phyloP scores from a whole-genome alignment of 1,140 invertebrate species.

The Magallana angulata region DNA sequence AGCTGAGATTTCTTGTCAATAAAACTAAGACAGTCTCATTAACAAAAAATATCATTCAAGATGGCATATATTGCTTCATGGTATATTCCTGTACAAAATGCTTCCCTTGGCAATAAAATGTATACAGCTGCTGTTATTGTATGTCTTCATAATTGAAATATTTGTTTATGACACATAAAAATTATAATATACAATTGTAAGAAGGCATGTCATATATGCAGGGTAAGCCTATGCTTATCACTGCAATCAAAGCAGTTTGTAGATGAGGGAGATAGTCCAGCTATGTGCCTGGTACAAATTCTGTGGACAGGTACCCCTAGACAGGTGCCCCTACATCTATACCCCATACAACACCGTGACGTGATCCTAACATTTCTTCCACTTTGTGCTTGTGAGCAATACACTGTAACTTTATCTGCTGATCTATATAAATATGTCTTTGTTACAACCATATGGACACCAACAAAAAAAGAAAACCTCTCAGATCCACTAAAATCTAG shows the following conservation, averaged over 20 bases:
- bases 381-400: slow-evolving; percentile 12
- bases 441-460: not conserved
- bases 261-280: slow-evolving; percentile 15
- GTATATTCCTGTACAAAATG: no score
- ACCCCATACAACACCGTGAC: slow-evolving; percentile 11
- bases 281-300: not conserved
- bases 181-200: slow-evolving; percentile 20
- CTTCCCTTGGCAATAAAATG: no score
- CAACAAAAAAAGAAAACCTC: not conserved
- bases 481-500: not conserved
- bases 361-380: slow-evolving; percentile 10
- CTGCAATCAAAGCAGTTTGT: slow-evolving; percentile 8
- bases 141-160: slow-evolving; percentile 18
- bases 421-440: not conserved
- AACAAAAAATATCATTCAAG: no score
- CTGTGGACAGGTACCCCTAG: not conserved
- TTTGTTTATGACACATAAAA: slow-evolving; percentile 16
- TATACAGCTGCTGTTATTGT: not conserved
- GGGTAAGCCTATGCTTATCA: not conserved
- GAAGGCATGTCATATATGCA: not conserved
- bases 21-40: no score
- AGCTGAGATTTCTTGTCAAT: no score
- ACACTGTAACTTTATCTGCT: not conserved
- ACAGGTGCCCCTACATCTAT: slow-evolving; percentile 6
- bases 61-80: no score